Conservation (phyloP, 2,888 invertebrate genomes). For the Chrysolina haemoptera region DNA sequence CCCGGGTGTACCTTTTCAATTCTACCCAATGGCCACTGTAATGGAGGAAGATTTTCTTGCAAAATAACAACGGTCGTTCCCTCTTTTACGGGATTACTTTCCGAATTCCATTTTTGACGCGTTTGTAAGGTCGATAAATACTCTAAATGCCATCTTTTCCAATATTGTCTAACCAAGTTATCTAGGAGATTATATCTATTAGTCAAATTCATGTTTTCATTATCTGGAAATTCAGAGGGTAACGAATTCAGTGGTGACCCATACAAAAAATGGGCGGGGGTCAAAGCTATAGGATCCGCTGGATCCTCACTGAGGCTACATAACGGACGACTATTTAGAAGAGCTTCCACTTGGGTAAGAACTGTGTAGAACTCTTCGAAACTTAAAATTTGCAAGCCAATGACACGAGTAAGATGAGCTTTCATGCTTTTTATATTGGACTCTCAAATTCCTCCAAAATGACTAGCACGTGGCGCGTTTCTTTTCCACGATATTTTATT, state of each 20-base stretch:
- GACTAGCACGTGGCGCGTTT: constrained; percentile 52
- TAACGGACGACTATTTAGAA: constrained; percentile 52
- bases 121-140: neutral
- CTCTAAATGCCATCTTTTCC: too few relatives aligned
- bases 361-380: constrained; percentile 53
- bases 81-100: too few relatives aligned
- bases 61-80: too few relatives aligned
- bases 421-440: constrained; percentile 28
- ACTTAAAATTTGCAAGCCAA: constrained; percentile 48
- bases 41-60: too few relatives aligned
- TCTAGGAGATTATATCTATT: neutral
- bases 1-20: constrained; percentile 1
- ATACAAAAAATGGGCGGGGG: constrained; percentile 44
- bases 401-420: constrained; percentile 49
- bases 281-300: constrained; percentile 37
- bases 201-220: neutral
- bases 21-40: neutral
- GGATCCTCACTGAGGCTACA: constrained; percentile 36
- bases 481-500: too few relatives aligned
- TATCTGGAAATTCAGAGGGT: neutral
- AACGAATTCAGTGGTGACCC: neutral
- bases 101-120: neutral
- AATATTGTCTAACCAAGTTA: neutral
- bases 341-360: constrained; percentile 48
- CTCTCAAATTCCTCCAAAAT: constrained; percentile 59